Evolutionary conservation across 2,113 vertebrate species (phyloP).

Genomic region (Dascyllus trimaculatus): DNA sequence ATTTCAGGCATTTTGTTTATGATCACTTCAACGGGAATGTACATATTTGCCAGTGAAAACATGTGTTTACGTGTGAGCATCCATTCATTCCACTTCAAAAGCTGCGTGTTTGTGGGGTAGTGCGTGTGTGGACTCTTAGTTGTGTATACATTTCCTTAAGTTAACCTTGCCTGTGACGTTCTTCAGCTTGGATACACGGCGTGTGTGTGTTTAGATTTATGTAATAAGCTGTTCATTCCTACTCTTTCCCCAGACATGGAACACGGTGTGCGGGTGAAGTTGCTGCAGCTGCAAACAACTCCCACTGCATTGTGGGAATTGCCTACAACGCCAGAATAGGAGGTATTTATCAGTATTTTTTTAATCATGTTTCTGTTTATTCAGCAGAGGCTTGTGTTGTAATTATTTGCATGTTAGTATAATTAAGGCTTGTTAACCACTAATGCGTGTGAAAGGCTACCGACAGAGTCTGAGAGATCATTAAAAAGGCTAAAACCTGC

Average conservation of each 20-base stretch:
- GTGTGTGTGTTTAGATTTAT: conserved; percentile 29
- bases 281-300: conserved; percentile 97
- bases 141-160: conserved; percentile 44
- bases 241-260: conserved; percentile 91
- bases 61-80: conserved; percentile 20
- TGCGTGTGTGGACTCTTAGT: conserved; percentile 24
- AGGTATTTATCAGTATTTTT: conserved; percentile 82
- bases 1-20: conserved; percentile 1
- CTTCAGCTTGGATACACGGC: background rate
- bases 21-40: conserved; percentile 18
- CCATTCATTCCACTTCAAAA: conserved; percentile 31
- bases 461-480: background rate
- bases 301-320: conserved; percentile 97
- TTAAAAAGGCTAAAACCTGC: background rate
- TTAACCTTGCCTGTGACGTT: conserved; percentile 9
- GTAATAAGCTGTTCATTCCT: conserved; percentile 32
- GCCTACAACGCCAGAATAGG: conserved; percentile 98
- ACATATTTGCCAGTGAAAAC: conserved; percentile 25
- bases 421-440: background rate
- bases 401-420: background rate
- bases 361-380: conserved; percentile 4
- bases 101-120: conserved; percentile 33
- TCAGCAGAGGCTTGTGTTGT: conserved; percentile 1
- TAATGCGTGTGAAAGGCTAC: background rate
- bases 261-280: conserved; percentile 99